Base-by-base conservation (phyloP, 2,113 vertebrate genomes). In the Anguilla japonica region DNA sequence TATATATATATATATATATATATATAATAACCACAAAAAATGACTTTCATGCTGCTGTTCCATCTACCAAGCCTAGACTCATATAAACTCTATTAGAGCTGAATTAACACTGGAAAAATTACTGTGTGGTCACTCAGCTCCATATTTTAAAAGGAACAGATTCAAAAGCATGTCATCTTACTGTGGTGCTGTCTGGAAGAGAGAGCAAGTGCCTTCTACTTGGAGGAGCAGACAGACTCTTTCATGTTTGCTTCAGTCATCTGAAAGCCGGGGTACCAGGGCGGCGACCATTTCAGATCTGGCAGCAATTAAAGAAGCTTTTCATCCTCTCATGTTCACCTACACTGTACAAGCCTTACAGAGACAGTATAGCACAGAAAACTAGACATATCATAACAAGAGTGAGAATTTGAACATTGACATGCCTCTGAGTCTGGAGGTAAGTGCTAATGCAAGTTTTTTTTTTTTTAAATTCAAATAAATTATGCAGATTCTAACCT, bases 291-390 rank as follows among this genome's bases (percentile, higher is more conserved):
- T 93, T 95, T 95, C 90, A 95, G 93, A 95, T 93, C 92, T 93
- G 86, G 90, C 93, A 92, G 92, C 94, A 95, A 94, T 95, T 95
- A n/a, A 95, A 91, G 92, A 90, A 91, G 87, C 93, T 93, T 96
- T 92, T 95, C 93, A 94, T 95, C 93, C 94, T 90, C 91, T 94
- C 91, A 88, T 95, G 93, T 95, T 95, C 95, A 94, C 94, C 93
- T 91, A 92, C 93, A 92, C 90, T 92, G 56, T 93, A 93, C 91
- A 90, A 92, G 91, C 88, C 92, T 90, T 79, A 83, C 89, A 87
- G 85, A 88, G 92, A 91, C 91, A 85, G 83, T 71, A 86, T 89
- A 86, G 89, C 90, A 80, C 20, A n/a, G 20, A 26, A 8, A 16
- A 71, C 26, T 71, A 26, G 63, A 71, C 16, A 20, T 20, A 5